Conservation (phyloP, 2,888 invertebrate species). For the Pandemis heparana region DNA sequence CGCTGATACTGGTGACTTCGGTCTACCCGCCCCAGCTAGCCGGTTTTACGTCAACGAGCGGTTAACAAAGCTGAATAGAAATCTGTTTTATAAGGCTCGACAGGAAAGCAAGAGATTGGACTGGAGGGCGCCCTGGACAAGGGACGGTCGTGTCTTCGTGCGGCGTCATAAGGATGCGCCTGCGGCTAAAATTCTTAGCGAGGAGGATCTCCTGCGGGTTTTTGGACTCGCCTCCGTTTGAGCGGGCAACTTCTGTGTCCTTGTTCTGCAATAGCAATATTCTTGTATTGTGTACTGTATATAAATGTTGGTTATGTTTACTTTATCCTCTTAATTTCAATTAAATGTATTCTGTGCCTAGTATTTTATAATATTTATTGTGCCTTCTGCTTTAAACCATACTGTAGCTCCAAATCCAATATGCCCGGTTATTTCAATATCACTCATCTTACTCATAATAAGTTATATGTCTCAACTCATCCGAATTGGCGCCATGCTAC, state of each 20-base stretch:
- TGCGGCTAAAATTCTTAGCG: background rate
- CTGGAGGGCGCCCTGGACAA: background rate
- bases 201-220: background rate
- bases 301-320: background rate
- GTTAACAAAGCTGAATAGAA: background rate
- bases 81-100: background rate
- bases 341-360: too few species aligned
- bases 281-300: background rate
- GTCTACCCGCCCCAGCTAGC: background rate
- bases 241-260: background rate
- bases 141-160: background rate
- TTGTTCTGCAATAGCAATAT: too few species aligned
- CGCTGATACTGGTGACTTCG: background rate
- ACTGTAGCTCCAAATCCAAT: too few species aligned
- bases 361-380: too few species aligned
- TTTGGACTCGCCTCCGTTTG: background rate
- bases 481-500: background rate
- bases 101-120: background rate
- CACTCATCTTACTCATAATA: too few species aligned
- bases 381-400: too few species aligned
- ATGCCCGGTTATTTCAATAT: too few species aligned
- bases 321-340: too few species aligned
- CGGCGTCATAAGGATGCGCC: background rate
- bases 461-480: too few species aligned
- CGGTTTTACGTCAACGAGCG: background rate